Percentiles rank a stretch among this genome's conserved stretches.
Evolutionary conservation across 92 coral and sea anemone genomes (phyloP).

Genomic region (Ricordea florida): DNA sequence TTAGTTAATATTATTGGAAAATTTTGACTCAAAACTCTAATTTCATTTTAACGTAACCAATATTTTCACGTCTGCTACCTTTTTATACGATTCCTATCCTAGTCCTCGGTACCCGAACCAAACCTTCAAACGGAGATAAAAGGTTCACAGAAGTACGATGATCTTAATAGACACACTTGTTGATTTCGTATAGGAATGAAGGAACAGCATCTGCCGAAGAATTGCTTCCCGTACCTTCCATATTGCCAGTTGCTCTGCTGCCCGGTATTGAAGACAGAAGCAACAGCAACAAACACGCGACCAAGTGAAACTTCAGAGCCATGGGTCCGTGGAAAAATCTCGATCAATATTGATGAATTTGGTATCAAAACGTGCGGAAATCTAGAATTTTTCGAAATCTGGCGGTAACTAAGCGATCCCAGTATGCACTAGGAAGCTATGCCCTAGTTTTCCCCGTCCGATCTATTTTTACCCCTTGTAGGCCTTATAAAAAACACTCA

Average conservation of each 20-base stretch:
- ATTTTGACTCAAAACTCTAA: too few relatives aligned
- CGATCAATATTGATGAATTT: not conserved
- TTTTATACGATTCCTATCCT: not conserved
- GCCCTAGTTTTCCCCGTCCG: not conserved
- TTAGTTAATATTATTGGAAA: not conserved
- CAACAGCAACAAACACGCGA: not conserved
- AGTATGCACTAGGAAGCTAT: not conserved
- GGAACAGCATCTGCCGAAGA: not conserved
- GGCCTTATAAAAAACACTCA: not conserved
- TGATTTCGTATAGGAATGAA: not conserved
- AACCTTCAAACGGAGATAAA: not conserved
- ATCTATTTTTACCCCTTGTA: not conserved
- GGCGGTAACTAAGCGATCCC: too few relatives aligned
- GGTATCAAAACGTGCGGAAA: too few relatives aligned
- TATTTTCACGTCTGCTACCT: not conserved
- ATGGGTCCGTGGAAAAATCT: not conserved
- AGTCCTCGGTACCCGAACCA: not conserved
- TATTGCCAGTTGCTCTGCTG: not conserved
- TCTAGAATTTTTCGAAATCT: too few relatives aligned
- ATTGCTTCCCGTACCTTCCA: not conserved
- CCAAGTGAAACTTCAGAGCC: not conserved
- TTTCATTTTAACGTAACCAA: not conserved
- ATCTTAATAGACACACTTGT: not conserved
- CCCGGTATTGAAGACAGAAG: too few relatives aligned
- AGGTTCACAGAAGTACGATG: too few relatives aligned